Base-by-base conservation (phyloP, 2,113 vertebrate species). In the Montifringilla adamsi region DNA sequence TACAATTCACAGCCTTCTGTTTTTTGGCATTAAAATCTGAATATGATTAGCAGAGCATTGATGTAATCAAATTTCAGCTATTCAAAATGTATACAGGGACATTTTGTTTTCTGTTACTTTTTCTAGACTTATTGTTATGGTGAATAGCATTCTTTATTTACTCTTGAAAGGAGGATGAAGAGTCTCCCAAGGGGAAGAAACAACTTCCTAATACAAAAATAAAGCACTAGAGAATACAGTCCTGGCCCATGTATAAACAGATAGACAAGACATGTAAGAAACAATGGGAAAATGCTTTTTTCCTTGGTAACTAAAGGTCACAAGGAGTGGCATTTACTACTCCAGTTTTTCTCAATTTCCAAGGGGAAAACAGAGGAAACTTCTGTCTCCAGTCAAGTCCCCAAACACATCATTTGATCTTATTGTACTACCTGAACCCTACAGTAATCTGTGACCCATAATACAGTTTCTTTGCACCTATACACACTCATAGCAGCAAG, bases 61-160 rank as follows among this genome's bases (percentile, higher is more conserved):
- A 93, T 88, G 72, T 69, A 93, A 96, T 67, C 27, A 85, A 80
- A 21, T 76, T 81, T 26, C 7, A 92, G 68, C 56, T 69, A 69
- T 73, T 91, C 43, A 85, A 52, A 63, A 89, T 44, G 11, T 46
- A 85, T 39, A 68, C 18, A 85, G 75, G 39, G 47, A 91, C 59
- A 83, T 90, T 93, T 72, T 89, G 69, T 85, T 94, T 93, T 90
- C 74, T 79, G 28, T 80, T 91, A 27, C 62, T 85, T 72, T 73
- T 91, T 84, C 84, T 77, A 86, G 50, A 77, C 75, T 82, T 63
- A 90, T 67, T 93, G 89, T 91, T 90, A 86, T 74, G 67, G 85
- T 80, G 72, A 93, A 93, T 9, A 87, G 17, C 46, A 72, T 87
- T 95, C 66, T 90, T 91, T 84, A 87, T 73, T 94, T 77, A 94